Percentiles rank a stretch among this genome's conserved stretches.
phyloP scores from a whole-genome alignment of 2,113 vertebrate species.

The Stigmatopora argus region DNA sequence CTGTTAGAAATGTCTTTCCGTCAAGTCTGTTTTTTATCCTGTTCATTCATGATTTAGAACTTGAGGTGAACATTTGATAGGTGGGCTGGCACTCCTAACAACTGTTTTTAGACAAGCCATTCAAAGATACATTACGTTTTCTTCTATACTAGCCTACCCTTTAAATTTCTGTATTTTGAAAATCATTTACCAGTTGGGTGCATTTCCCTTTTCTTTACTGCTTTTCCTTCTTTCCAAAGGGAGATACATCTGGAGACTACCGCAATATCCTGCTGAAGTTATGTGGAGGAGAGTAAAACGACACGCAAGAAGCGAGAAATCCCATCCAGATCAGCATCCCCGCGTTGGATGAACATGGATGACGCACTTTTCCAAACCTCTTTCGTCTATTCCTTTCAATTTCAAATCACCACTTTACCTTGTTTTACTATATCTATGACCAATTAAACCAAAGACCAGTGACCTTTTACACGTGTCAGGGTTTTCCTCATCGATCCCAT shows the following conservation, averaged over 20 bases:
- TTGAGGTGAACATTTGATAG: too few relatives aligned
- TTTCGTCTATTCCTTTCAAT: constrained; percentile 23
- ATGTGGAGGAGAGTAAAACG: constrained; percentile 80
- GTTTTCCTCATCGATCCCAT: constrained; percentile 37
- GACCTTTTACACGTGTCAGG: constrained; percentile 42
- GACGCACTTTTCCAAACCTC: not conserved
- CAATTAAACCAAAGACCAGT: constrained; percentile 59
- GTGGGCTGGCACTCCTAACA: not conserved
- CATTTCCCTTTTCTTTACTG: constrained; percentile 18
- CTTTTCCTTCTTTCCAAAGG: constrained; percentile 62
- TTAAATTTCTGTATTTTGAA: not conserved
- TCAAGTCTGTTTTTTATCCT: not conserved
- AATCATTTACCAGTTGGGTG: not conserved
- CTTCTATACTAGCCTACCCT: too few relatives aligned
- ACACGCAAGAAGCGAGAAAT: not conserved
- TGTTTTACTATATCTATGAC: constrained; percentile 43
- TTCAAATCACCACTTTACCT: constrained; percentile 27
- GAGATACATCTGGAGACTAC: constrained; percentile 93
- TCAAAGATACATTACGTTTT: too few relatives aligned
- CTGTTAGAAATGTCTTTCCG: not conserved
- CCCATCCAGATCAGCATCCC: not conserved
- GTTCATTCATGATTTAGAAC: not conserved
- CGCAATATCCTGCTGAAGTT: constrained; percentile 84
- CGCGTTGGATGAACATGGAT: not conserved
- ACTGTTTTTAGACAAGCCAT: not conserved